Conservation (phyloP, 2,888 invertebrate genomes). For the Himalopsyche anomala region DNA sequence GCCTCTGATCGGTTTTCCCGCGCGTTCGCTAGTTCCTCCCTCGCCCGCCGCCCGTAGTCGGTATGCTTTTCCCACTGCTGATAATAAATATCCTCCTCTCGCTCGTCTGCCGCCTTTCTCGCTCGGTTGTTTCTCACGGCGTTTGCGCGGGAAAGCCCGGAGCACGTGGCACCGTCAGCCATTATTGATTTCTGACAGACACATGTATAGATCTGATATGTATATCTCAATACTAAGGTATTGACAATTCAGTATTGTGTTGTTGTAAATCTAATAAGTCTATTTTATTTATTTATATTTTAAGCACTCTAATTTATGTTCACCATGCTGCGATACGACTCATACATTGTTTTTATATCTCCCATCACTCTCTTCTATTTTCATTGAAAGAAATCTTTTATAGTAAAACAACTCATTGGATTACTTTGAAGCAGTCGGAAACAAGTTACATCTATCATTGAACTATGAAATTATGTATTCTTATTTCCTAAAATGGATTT, state of each 20-base stretch:
- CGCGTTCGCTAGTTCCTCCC: conserved; percentile 2
- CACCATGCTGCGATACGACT: no score
- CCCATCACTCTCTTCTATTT: no score
- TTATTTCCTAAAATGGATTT: no score
- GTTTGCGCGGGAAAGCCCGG: conserved; percentile 31
- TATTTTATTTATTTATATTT: no score
- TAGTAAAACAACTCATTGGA: no score
- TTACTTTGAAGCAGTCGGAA: no score
- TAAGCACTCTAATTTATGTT: no score
- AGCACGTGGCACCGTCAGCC: conserved; percentile 26
- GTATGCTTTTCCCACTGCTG: conserved; percentile 12
- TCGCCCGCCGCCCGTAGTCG: conserved; percentile 1
- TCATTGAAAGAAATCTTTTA: no score
- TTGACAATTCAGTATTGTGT: background rate
- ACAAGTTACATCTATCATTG: no score
- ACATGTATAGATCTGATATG: conserved; percentile 8
- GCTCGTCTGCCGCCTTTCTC: background rate
- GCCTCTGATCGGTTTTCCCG: conserved; percentile 15
- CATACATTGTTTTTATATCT: no score
- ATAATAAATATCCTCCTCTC: conserved; percentile 30
- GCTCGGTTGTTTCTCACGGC: conserved; percentile 24
- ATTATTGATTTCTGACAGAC: conserved; percentile 30
- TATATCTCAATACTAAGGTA: background rate
- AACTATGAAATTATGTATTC: no score
- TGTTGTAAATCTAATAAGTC: background rate